Conservation (phyloP, 1,140 invertebrate species). For the Trachymyrmex septentrionalis region DNA sequence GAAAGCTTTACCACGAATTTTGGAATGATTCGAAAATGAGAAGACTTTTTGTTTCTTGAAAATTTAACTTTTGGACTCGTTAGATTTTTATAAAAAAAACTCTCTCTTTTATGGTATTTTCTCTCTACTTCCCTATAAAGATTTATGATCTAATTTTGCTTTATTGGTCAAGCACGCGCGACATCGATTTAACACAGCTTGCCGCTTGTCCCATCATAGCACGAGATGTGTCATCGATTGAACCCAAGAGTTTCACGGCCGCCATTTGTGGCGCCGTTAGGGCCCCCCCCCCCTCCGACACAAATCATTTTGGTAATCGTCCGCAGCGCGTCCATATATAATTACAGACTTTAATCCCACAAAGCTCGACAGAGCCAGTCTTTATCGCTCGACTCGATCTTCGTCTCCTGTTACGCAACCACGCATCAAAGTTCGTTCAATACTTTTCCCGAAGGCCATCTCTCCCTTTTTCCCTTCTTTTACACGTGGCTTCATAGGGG, state of each 20-base stretch:
- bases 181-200: background rate
- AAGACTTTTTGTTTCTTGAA: no score
- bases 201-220: background rate
- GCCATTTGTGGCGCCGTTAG: slow-evolving; percentile 21
- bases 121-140: background rate
- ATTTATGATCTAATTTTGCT: slow-evolving; percentile 10
- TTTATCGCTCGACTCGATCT: slow-evolving; percentile 23
- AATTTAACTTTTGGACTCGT: no score
- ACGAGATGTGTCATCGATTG: slow-evolving; percentile 54
- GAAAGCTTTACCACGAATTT: no score
- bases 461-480: background rate
- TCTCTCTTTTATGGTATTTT: background rate
- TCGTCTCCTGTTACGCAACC: no score
- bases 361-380: background rate
- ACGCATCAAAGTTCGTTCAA: slow-evolving; percentile 43
- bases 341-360: slow-evolving; percentile 60
- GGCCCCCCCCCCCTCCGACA: background rate
- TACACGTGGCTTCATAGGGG: slow-evolving; percentile 5
- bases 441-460: slow-evolving; percentile 11
- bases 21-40: no score
- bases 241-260: background rate
- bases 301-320: slow-evolving; percentile 45
- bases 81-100: no score
- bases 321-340: background rate
- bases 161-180: background rate